Evolutionary conservation across 2,113 vertebrate genomes (phyloP).

Genomic region (Dendropsophus ebraccatus): DNA sequence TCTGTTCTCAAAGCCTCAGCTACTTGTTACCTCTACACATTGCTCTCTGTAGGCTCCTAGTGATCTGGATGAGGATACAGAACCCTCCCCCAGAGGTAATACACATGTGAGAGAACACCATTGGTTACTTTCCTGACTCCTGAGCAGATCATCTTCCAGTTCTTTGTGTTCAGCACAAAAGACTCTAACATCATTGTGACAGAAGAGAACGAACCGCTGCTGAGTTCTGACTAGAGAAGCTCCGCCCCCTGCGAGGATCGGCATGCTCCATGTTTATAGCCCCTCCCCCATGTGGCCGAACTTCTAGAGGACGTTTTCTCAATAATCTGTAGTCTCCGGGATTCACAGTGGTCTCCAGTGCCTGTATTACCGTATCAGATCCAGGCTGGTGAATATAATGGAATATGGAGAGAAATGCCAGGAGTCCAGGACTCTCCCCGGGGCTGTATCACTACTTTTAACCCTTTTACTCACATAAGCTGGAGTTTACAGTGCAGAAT

Average conservation of each 20-base stretch:
- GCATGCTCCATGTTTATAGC: not conserved
- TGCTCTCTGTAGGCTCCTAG: too few relatives aligned
- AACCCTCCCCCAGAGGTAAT: too few relatives aligned
- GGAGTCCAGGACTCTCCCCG: too few relatives aligned
- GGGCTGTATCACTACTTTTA: not conserved
- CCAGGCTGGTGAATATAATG: too few relatives aligned
- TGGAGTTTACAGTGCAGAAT: not conserved
- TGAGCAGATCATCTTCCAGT: slow-evolving; percentile 76
- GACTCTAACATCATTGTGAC: not conserved
- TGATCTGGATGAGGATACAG: too few relatives aligned
- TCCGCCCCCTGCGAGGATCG: not conserved
- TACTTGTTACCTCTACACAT: too few relatives aligned
- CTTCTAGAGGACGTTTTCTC: not conserved
- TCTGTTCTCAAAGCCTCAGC: too few relatives aligned
- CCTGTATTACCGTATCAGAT: too few relatives aligned
- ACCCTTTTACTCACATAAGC: not conserved
- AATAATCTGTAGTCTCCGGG: too few relatives aligned
- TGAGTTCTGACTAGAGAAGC: not conserved
- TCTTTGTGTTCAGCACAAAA: slow-evolving; percentile 65
- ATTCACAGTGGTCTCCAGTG: too few relatives aligned
- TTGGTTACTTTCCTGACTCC: slow-evolving; percentile 65
- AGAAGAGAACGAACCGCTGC: not conserved
- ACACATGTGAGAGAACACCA: too few relatives aligned
- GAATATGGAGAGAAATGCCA: too few relatives aligned
- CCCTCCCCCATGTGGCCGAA: not conserved